Conservation (phyloP, 2,113 vertebrate species). For the Maccullochella peelii region DNA sequence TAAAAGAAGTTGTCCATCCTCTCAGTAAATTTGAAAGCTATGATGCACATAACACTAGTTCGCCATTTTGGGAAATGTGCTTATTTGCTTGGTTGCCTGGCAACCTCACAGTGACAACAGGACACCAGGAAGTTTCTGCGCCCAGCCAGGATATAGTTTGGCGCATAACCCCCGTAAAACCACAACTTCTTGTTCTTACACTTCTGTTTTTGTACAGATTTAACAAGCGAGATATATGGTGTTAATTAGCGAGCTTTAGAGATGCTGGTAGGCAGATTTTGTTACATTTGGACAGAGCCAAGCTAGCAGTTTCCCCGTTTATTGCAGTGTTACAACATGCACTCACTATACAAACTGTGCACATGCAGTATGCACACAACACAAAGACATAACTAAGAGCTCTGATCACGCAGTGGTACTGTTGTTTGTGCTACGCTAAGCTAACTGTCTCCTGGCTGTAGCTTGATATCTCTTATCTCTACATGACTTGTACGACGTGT, state of each 20-base stretch:
- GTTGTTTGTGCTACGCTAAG: background rate
- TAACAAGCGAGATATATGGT: background rate
- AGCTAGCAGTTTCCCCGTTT: background rate
- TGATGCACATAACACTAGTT: background rate
- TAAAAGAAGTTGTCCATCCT: background rate
- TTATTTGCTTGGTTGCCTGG: background rate
- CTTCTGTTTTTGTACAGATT: background rate
- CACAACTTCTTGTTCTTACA: background rate
- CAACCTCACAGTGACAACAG: background rate
- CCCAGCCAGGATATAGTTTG: background rate
- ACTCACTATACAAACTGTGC: slow-evolving; percentile 3
- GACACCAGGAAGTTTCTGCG: background rate
- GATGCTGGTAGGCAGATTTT: background rate
- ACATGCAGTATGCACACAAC: background rate
- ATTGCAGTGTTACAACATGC: slow-evolving; percentile 3
- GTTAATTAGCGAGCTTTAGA: background rate
- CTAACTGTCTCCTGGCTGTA: too few relatives aligned
- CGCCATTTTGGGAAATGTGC: background rate
- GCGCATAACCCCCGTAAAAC: background rate
- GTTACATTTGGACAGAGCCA: background rate
- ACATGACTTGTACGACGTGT: background rate
- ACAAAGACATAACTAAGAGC: background rate
- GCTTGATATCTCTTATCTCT: background rate
- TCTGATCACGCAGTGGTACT: slow-evolving; percentile 18
- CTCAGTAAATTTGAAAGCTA: background rate